Base-by-base conservation (phyloP, 2,888 invertebrate species). In the Apotomis capreana region DNA sequence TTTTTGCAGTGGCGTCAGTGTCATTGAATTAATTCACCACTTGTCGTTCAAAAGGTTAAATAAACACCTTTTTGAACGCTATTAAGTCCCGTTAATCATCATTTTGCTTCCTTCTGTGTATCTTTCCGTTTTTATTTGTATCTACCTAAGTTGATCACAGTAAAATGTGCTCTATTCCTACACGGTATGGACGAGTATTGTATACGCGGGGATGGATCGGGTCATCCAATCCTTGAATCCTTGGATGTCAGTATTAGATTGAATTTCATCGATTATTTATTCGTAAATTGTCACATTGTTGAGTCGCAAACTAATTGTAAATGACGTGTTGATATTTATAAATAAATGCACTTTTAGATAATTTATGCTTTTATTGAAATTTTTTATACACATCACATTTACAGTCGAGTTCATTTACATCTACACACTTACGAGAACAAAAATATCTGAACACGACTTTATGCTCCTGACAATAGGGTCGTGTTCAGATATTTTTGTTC, bases 271-370 rank as follows among this genome's bases (percentile, higher is more conserved):
- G 26, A 36, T 52, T 36, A 46, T 68, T 75, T 71, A 71, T 60
- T 74, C 75, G 64, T 70, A 54, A 69, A 67, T 69, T 57, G 74
- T 63, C 75, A 78, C 78, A 74, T 76, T 78, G 79, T 79, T 79
- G 76, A 76, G 54, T 76, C 74, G 79, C 79, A 79, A 77, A 69
- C 76, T 74, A 76, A 67, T 76, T 61, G 65, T 65, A 70, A 65
- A 74, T 73, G 70, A 78, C 73, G 76, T 80, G 78, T 79, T 80
- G 76, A 77, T 74, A 78, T 74, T 81, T 77, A 79, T 78, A 74
- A 84, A 84, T 84, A 84, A 83, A 67, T 78, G 84, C 84, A 84
- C 84, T 81, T 82, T 80, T 79, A 78, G 78, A 78, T 78, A 80
- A 64, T 74, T 51, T 15, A 3, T 37, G 55, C 59, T 69, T 69